Evolutionary conservation across 2,888 invertebrate genomes (phyloP), one percentile per base, ranked within the genome.

Genomic region (Noctua janthe): DNA sequence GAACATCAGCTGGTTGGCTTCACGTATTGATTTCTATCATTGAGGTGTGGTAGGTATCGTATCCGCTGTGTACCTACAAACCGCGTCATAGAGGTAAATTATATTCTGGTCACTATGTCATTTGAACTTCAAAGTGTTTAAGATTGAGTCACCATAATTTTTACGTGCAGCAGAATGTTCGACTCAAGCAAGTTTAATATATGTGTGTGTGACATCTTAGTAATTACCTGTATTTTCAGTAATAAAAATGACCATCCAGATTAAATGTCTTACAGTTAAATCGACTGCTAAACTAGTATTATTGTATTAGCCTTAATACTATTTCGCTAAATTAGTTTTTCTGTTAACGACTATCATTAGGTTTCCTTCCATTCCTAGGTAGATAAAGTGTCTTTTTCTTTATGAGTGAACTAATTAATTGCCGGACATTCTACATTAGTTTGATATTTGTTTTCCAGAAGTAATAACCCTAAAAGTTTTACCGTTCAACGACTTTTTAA

Each of bases 11-110:
- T 87, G 81, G 90, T 84, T 87, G 87, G 87, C 85, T 89, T 87
- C 87, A n/a, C 76, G 67, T 87, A 90, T 89, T 89, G 90, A 89
- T 87, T 88, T 82, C 83, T 88, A 87, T 84, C 80, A 82, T 82
- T 74, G 78, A 87, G 83, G 85, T 89, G 87, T 74, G 82, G 76
- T 78, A 72, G 56, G 75, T 76, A 73, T 54, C n/a, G 59, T 83
- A 62, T 71, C 47, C 71, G 7, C 39, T 73, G 23, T 85, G 76
- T 74, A 39, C 71, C 64, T 64, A 66, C 13, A 62, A 47, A 43
- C 4, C 49, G 23, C 70, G 59, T 79, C 72, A 83, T 78, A 29
- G 51, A 64, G 59, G 69, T 78, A 29, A 82, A 74, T 72, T 64
- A 64, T 69, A 62, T 62, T 56, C 69, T 20, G 20, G 47, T 47